Evolutionary conservation across 2,797 vertebrate species (phyloP).

Genomic region (Cyclopterus lumpus): DNA sequence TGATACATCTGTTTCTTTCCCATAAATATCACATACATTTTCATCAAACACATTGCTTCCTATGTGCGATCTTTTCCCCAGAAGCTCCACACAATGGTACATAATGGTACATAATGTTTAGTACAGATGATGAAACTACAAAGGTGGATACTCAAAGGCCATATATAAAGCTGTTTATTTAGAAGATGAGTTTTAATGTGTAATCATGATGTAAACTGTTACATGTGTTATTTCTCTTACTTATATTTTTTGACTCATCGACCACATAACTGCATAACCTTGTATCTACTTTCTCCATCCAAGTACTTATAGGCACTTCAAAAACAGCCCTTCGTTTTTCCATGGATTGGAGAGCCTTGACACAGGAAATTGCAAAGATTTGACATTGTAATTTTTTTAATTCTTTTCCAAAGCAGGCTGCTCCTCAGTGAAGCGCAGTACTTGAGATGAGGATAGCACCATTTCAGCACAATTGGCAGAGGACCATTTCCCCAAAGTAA

Average conservation of each 20-base stretch:
- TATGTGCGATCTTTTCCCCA: background rate
- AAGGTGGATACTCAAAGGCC: background rate
- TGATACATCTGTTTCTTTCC: background rate
- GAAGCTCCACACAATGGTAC: background rate
- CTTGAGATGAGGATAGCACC: conserved; percentile 86
- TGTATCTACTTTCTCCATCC: conserved; percentile 9
- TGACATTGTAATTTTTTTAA: conserved; percentile 69
- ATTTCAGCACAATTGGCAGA: conserved; percentile 82
- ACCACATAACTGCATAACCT: conserved; percentile 11
- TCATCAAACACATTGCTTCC: background rate
- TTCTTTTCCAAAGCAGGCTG: conserved; percentile 79
- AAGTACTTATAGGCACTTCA: conserved; percentile 35
- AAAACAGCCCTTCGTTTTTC: conserved; percentile 63
- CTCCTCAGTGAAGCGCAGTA: conserved; percentile 85
- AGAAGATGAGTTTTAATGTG: background rate
- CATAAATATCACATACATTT: background rate
- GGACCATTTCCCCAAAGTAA: conserved; percentile 80
- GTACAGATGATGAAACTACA: background rate
- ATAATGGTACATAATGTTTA: background rate
- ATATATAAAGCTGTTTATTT: conserved; percentile 2
- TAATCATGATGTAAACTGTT: background rate
- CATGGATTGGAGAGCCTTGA: conserved; percentile 84
- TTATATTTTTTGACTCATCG: background rate
- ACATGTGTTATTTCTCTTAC: background rate
- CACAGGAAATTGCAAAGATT: conserved; percentile 85